Percentiles rank a stretch among this genome's conserved stretches.
Conservation (phyloP, 2,888 invertebrate species). For the Gymnosoma rotundatum region DNA sequence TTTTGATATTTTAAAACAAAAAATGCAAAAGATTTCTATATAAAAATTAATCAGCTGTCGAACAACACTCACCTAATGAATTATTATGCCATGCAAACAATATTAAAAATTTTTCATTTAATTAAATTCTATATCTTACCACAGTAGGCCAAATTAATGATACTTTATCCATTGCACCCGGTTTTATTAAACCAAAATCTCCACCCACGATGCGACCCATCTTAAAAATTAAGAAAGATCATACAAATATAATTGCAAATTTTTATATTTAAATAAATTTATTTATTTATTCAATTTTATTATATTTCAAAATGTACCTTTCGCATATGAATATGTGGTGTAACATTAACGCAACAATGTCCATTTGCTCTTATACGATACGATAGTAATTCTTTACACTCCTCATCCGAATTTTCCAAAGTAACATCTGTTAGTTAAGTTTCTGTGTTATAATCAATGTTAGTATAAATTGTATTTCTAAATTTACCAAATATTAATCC, state of each 20-base stretch:
- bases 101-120: too few relatives aligned
- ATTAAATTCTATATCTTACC: constrained; percentile 68
- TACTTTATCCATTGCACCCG: constrained; percentile 75
- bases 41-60: too few relatives aligned
- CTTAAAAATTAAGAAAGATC: constrained; percentile 55
- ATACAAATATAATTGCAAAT: background rate
- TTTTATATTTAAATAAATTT: too few relatives aligned
- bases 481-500: constrained; percentile 79
- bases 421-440: constrained; percentile 74
- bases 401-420: constrained; percentile 72
- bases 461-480: background rate
- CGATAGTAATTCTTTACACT: constrained; percentile 73
- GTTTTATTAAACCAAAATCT: constrained; percentile 77
- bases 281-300: background rate
- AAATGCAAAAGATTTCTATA: too few relatives aligned
- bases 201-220: constrained; percentile 78
- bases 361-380: constrained; percentile 75
- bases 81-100: too few relatives aligned
- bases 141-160: constrained; percentile 80
- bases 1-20: too few relatives aligned
- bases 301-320: constrained; percentile 66
- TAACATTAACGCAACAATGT: constrained; percentile 75
- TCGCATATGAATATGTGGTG: constrained; percentile 59
- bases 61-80: too few relatives aligned
- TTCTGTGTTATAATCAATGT: background rate